phyloP scores from a whole-genome alignment of 2,797 vertebrate genomes.

The Myotis vivesi region DNA sequence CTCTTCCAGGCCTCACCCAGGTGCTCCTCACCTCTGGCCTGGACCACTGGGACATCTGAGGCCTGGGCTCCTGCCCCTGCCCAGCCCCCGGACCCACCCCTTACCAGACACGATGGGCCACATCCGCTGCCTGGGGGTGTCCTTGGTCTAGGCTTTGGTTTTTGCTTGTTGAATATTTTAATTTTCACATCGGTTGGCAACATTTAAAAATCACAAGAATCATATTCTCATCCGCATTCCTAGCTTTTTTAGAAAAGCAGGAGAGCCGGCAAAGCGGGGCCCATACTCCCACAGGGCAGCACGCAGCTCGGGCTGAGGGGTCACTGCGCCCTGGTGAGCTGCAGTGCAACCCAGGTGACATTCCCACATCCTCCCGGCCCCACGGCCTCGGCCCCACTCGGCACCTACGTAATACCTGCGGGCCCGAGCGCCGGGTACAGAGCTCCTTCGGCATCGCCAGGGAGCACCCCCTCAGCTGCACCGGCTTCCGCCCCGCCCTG shows the following conservation, averaged over 20 bases:
- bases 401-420: neutral
- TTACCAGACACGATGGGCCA: no score
- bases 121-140: neutral
- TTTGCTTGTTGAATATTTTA: neutral
- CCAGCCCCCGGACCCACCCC: no score
- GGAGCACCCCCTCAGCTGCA: no score
- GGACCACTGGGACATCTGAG: neutral
- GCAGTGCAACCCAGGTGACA: no score
- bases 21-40: neutral
- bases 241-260: neutral
- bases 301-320: neutral
- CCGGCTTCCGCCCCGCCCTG: no score
- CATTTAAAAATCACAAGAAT: neutral
- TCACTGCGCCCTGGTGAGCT: neutral
- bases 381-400: no score
- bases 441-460: no score
- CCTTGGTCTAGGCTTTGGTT: neutral
- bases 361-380: no score
- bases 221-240: neutral
- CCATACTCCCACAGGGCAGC: neutral
- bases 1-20: neutral
- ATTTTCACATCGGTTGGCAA: constrained; percentile 3
- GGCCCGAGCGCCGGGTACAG: no score
- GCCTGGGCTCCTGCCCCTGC: neutral
- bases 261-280: neutral